phyloP scores from a whole-genome alignment of 2,113 vertebrate species.

The Regulus satrapa region DNA sequence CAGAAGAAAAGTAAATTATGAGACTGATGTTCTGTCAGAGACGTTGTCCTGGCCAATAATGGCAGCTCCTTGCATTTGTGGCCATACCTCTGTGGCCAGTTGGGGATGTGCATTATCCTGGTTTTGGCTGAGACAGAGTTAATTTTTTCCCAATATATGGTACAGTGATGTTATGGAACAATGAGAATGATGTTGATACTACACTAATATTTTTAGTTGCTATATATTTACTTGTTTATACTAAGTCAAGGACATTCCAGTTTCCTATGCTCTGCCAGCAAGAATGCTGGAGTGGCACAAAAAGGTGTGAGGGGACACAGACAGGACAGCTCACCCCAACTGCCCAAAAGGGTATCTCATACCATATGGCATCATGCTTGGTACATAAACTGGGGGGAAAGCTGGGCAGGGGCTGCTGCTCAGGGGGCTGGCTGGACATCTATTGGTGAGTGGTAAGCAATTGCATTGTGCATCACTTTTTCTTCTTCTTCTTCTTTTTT shows the following conservation, averaged over 20 bases:
- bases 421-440: background rate
- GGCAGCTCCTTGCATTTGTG: background rate
- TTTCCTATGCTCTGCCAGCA: background rate
- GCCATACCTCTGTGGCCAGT: fast-evolving
- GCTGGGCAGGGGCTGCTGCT: background rate
- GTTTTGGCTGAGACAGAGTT: background rate
- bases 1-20: background rate
- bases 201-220: background rate
- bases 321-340: background rate
- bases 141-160: background rate
- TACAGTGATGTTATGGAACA: too few relatives aligned
- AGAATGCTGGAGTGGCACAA: background rate
- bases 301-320: background rate
- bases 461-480: background rate
- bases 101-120: background rate
- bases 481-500: too few relatives aligned
- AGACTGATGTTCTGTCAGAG: background rate
- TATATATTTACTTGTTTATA: too few relatives aligned
- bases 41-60: background rate
- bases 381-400: background rate
- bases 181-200: background rate
- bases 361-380: background rate
- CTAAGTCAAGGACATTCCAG: background rate
- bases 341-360: background rate
- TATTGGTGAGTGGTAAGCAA: fast-evolving